Base-by-base conservation (phyloP, 2,797 vertebrate species). In the Cetoscarus ocellatus region DNA sequence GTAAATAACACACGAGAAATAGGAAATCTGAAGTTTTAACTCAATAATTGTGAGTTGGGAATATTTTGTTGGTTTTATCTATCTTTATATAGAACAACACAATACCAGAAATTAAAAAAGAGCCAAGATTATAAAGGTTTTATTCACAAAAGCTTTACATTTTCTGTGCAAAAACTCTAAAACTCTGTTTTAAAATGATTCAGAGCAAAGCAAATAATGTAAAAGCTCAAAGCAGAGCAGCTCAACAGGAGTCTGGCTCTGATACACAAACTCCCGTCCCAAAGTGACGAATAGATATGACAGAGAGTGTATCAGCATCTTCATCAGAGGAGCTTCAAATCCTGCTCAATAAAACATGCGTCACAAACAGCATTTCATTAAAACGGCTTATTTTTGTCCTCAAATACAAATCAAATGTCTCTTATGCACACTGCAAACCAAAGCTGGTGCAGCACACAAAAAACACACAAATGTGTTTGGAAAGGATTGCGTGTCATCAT, bases 291-390 rank as follows among this genome's bases (percentile, higher is more conserved):
- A 71, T 65, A 76, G 69, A 83, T 63, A 34, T 52, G 34, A 54
- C 48, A 42, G 55, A n/a, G 67, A 82, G 68, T 68, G 67, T 18
- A 63, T 86, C 70, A 77, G 83, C 47, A 9, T 48, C 47, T 15
- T 18, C 54, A 86, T 73, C 75, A 69, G 51, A 82, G 10, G 58
- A 61, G 65, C 61, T 70, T 72, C 49, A 44, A 45, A 61, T 76
- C 73, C 70, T 79, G 27, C 62, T 50, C 73, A 27, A 80, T 70
- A 64, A 74, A 52, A 39, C 18, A 17, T 8, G 18, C 1, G 8
- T 49, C 47, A 68, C 61, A 79, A 86, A 80, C 44, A 70, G 65
- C 58, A 68, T 81, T 80, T 85, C 70, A 82, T 81, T 82, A 75
- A 85, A 73, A 51, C 38, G 1, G 12, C 51, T 74, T 67, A 70